Base-by-base conservation (phyloP, 2,888 invertebrate species). In the Apamea monoglypha region DNA sequence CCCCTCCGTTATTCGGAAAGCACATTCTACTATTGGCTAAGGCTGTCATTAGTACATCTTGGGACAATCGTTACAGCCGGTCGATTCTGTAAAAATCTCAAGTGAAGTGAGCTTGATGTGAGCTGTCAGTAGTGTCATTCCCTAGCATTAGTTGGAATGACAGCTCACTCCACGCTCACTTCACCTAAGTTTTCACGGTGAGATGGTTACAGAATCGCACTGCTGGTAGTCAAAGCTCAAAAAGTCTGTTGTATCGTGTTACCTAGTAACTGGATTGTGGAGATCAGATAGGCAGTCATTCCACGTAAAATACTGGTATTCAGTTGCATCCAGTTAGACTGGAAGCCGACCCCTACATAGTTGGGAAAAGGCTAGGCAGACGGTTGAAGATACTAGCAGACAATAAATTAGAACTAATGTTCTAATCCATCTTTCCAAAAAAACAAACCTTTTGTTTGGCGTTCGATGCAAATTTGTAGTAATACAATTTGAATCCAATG, bases 401-500 rank as follows among this genome's bases (percentile, higher is more conserved):
- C 66, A 81, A 72, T 47, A 47, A 47, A 47, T 84, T 74, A 75
- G 47, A 80, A 81, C 74, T 61, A 76, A 79, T 69, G 83, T 78
- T 72, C 80, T 78, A 79, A 81, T 82, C n/a, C n/a, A n/a, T n/a
- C n/a, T n/a, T n/a, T n/a, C n/a, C n/a, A n/a, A n/a, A n/a, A n/a
- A n/a, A n/a, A n/a, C n/a, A n/a, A n/a, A n/a, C n/a, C n/a, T n/a
- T 82, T 80, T 76, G 72, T 80, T 78, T 82, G 66, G 67, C 56
- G 61, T 78, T 82, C 53, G 80, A 73, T 81, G 81, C 64, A 81
- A 88, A 81, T 72, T 66, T 66, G 80, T 78, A 72, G 67, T 77
- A 84, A 87, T 74, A 85, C 85, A 85, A 87, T 85, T 85, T 75
- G 85, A 81, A 87, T 81, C 76, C 72, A 87, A 81, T 87, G 71